Conservation (phyloP, 2,113 vertebrate species). For the Sorex fumeus region DNA sequence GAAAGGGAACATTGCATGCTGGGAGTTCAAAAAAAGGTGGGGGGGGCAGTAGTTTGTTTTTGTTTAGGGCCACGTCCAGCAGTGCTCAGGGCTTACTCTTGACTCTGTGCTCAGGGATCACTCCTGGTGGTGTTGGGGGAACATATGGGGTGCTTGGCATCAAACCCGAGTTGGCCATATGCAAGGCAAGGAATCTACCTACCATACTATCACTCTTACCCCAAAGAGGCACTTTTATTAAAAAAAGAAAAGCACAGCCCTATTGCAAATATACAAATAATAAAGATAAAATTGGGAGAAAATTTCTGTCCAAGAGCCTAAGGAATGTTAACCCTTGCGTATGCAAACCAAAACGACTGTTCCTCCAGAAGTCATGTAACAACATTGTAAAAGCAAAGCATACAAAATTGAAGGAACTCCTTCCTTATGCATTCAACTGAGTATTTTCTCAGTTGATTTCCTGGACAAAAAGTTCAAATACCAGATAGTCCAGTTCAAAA, state of each 20-base stretch:
- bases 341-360: background rate
- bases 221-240: background rate
- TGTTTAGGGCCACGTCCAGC: too few relatives aligned
- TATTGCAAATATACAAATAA: constrained; percentile 11
- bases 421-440: background rate
- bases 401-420: background rate
- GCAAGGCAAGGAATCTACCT: too few relatives aligned
- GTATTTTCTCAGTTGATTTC: constrained; percentile 21
- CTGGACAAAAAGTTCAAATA: constrained; percentile 37
- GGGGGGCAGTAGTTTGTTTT: too few relatives aligned
- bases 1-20: background rate
- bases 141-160: too few relatives aligned
- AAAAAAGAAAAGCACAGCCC: background rate
- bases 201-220: too few relatives aligned
- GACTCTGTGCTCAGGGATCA: too few relatives aligned
- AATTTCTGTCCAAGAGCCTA: background rate
- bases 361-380: background rate
- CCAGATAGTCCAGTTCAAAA: constrained; percentile 44
- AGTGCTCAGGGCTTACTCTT: too few relatives aligned
- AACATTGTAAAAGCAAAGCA: background rate
- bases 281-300: background rate
- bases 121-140: too few relatives aligned
- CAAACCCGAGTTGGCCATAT: too few relatives aligned
- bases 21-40: background rate
- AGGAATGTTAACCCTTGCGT: background rate